phyloP scores from a whole-genome alignment of 2,888 invertebrate species.

The Lepidochrysops patricia region DNA sequence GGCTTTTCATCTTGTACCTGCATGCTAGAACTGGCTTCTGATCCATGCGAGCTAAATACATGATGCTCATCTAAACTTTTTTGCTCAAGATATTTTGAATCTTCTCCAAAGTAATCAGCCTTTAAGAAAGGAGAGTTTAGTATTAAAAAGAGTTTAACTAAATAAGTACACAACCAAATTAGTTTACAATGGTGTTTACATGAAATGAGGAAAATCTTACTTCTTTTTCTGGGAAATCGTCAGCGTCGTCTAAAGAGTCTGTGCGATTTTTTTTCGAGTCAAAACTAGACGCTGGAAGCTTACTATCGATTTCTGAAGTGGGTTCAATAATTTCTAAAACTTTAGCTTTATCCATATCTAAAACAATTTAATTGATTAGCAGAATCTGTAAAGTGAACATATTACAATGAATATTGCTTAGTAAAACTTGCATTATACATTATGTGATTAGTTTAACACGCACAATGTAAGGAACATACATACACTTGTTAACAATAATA shows the following conservation, averaged over 20 bases:
- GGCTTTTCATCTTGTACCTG: conserved; percentile 35
- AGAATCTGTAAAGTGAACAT: conserved; percentile 1
- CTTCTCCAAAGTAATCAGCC: conserved; percentile 56
- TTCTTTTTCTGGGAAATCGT: conserved; percentile 71
- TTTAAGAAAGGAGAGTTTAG: conserved; percentile 27
- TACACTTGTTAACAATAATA: too few relatives aligned
- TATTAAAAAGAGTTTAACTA: not conserved
- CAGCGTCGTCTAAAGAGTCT: conserved; percentile 69
- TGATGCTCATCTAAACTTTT: conserved; percentile 26
- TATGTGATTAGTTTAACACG: too few relatives aligned
- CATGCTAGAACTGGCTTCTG: conserved; percentile 35
- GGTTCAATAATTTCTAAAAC: conserved; percentile 71
- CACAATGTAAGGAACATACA: too few relatives aligned
- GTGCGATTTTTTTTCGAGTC: conserved; percentile 63
- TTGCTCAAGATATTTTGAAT: conserved; percentile 41
- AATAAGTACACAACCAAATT: not conserved
- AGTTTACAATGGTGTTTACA: not conserved
- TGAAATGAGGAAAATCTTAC: conserved; percentile 29
- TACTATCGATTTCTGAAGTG: conserved; percentile 55
- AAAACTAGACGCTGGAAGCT: conserved; percentile 52
- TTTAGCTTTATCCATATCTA: conserved; percentile 71
- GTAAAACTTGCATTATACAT: too few relatives aligned
- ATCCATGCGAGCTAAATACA: conserved; percentile 28
- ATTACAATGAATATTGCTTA: too few relatives aligned
- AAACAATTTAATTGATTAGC: conserved; percentile 25